Conservation (phyloP, 1,140 invertebrate genomes). For the Aphis gossypii region DNA sequence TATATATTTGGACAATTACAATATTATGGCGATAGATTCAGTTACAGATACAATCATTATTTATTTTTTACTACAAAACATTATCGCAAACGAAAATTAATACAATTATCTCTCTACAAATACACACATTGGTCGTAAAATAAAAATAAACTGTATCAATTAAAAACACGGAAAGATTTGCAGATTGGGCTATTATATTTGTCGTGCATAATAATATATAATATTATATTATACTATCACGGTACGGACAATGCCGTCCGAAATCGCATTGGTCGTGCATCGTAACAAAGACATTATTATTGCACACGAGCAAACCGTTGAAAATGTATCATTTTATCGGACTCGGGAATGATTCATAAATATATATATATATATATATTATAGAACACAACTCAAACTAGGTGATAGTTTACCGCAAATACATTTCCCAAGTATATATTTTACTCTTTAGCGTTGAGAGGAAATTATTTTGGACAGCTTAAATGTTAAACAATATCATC, state of each 20-base stretch:
- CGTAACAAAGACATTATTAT: constrained; percentile 4
- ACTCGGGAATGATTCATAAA: not conserved
- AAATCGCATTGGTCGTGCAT: constrained; percentile 2
- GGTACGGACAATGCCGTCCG: not conserved
- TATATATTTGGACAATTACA: not conserved
- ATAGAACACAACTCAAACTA: not conserved
- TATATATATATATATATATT: not conserved
- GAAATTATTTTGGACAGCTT: constrained; percentile 12
- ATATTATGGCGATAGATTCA: not conserved
- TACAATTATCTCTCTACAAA: not conserved
- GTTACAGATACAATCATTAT: not conserved
- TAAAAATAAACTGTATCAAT: not conserved
- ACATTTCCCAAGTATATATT: not conserved
- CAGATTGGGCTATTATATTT: not conserved
- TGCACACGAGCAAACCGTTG: not conserved
- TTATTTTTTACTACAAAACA: not conserved
- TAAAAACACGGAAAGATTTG: not conserved
- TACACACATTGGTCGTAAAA: not conserved
- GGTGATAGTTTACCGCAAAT: not conserved
- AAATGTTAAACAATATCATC: constrained; percentile 10
- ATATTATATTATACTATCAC: not conserved
- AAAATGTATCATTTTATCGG: constrained; percentile 8
- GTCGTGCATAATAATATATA: not conserved
- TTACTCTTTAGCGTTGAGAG: not conserved
- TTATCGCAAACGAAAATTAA: not conserved